Percentiles rank a stretch among this genome's conserved stretches.
Conservation (phyloP, 2,797 vertebrate species). For the Aselliscus stoliczkanus region DNA sequence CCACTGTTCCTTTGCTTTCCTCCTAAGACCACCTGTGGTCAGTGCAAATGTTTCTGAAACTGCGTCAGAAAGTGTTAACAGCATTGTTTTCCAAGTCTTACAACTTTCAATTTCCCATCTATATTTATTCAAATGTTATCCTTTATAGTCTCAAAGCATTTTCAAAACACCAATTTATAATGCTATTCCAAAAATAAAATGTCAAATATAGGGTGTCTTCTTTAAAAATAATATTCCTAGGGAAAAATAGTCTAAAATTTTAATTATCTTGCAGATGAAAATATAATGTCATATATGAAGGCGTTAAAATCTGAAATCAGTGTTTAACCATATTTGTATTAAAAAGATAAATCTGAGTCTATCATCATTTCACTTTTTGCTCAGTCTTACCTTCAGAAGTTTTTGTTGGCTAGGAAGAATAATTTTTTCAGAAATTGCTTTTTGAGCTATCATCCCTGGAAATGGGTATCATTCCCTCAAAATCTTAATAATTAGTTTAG, state of each 20-base stretch:
- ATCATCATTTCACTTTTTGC: neutral
- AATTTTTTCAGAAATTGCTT: neutral
- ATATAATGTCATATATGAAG: slow-evolving; percentile 37
- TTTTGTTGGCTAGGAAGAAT: neutral
- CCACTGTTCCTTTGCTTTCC: neutral
- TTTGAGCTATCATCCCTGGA: neutral
- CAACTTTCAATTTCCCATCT: neutral
- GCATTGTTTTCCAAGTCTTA: neutral
- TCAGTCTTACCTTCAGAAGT: neutral
- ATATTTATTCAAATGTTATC: neutral
- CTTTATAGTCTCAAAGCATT: neutral
- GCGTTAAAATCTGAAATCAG: slow-evolving; percentile 35
- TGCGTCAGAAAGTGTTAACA: neutral
- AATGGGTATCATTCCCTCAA: neutral
- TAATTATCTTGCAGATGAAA: slow-evolving; percentile 24
- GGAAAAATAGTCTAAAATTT: neutral
- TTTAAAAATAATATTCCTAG: no score
- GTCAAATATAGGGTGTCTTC: neutral
- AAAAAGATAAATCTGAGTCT: neutral
- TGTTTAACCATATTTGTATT: neutral
- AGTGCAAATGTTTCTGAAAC: neutral
- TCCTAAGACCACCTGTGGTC: neutral
- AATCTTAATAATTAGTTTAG: neutral
- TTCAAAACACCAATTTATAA: neutral
- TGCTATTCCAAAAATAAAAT: slow-evolving; percentile 9